phyloP scores from a whole-genome alignment of 2,797 vertebrate genomes.

The Clarias fuscus region DNA sequence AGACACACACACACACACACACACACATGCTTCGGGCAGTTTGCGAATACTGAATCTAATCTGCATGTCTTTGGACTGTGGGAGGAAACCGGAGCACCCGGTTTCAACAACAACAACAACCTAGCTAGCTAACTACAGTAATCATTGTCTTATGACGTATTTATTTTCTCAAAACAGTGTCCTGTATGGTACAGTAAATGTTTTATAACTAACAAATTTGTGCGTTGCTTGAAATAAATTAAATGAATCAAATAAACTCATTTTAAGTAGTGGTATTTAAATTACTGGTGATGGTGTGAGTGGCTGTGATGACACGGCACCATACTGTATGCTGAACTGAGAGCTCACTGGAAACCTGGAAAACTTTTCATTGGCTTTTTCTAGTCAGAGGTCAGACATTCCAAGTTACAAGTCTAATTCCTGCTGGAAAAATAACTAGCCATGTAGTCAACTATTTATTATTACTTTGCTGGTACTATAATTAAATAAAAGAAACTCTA shows the following conservation, averaged over 20 bases:
- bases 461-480: background rate
- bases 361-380: background rate
- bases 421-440: background rate
- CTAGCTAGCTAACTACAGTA: background rate
- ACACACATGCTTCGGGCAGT: too few relatives aligned
- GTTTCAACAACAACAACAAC: background rate
- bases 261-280: background rate
- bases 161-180: background rate
- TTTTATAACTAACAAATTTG: background rate
- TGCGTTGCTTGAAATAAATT: background rate
- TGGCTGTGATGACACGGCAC: background rate
- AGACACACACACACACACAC: too few relatives aligned
- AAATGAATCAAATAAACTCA: background rate
- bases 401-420: background rate
- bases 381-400: background rate
- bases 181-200: background rate
- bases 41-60: too few relatives aligned
- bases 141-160: background rate
- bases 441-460: background rate
- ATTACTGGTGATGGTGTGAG: background rate
- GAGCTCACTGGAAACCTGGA: background rate
- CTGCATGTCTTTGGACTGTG: too few relatives aligned
- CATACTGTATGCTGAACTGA: background rate
- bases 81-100: too few relatives aligned
- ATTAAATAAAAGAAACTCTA: background rate